Conservation (phyloP, 2,113 vertebrate species). For the Syrmaticus mikado region DNA sequence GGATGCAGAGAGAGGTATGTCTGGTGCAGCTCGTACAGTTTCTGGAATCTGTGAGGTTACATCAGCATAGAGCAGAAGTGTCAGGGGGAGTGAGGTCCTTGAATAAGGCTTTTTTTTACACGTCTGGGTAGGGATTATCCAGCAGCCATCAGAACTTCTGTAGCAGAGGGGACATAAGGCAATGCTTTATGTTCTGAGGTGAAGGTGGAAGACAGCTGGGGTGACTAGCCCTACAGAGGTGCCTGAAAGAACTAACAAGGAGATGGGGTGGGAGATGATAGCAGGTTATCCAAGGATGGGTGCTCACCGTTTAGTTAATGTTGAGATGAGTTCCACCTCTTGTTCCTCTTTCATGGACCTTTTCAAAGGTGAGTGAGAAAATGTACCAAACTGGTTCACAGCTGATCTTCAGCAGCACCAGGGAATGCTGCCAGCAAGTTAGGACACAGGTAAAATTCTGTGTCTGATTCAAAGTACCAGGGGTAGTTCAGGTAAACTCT, state of each 20-base stretch:
- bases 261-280: neutral
- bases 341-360: neutral
- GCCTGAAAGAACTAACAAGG: neutral
- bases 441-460: neutral
- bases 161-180: neutral
- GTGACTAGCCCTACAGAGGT: neutral
- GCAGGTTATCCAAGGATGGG: neutral
- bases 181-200: neutral
- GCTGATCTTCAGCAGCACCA: neutral
- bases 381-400: neutral
- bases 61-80: neutral
- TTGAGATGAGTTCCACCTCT: neutral
- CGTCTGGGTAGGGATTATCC: neutral
- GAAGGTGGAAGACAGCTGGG: neutral
- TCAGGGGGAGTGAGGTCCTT: neutral
- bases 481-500: neutral
- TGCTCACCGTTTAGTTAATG: neutral
- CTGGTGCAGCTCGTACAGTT: neutral
- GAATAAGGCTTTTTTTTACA: neutral
- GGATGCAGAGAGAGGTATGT: neutral
- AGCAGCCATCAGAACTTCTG: neutral
- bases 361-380: neutral
- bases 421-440: neutral
- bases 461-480: neutral
- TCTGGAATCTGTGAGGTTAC: constrained; percentile 1